Conservation (phyloP, 2,888 invertebrate species). For the Stenichneumon culpator region DNA sequence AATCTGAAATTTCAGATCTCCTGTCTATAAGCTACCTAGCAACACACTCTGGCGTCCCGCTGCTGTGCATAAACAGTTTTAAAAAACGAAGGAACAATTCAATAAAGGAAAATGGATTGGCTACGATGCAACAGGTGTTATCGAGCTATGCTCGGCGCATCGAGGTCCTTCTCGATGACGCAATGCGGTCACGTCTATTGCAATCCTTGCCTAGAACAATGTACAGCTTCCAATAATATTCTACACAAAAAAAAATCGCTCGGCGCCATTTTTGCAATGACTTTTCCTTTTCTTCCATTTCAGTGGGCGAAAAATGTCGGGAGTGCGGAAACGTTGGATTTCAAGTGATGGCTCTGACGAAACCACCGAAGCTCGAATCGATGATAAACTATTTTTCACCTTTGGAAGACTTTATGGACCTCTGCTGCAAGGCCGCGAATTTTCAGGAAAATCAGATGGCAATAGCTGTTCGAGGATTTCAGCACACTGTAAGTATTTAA, state of each 20-base stretch:
- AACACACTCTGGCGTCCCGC: background rate
- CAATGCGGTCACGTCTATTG: conserved; percentile 61
- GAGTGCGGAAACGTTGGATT: conserved; percentile 32
- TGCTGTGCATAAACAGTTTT: background rate
- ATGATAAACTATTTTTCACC: conserved; percentile 52
- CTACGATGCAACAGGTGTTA: conserved; percentile 59
- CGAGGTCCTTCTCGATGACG: conserved; percentile 41
- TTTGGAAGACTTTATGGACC: background rate
- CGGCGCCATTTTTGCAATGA: background rate
- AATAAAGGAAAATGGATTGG: conserved; percentile 52
- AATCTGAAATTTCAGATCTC: background rate
- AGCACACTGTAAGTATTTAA: conserved; percentile 6
- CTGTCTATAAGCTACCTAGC: background rate
- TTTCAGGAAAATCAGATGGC: conserved; percentile 53
- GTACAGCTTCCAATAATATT: background rate
- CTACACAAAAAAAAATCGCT: background rate
- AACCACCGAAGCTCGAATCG: conserved; percentile 53
- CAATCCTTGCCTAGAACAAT: conserved; percentile 1
- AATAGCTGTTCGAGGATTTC: conserved; percentile 23
- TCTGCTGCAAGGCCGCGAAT: conserved; percentile 21
- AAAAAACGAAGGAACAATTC: background rate
- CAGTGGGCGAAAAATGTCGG: conserved; percentile 28
- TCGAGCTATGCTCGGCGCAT: background rate
- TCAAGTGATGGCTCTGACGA: conserved; percentile 9
- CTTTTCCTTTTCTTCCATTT: background rate